Conservation (phyloP, 2,888 invertebrate species). For the Megastigmus dorsalis region DNA sequence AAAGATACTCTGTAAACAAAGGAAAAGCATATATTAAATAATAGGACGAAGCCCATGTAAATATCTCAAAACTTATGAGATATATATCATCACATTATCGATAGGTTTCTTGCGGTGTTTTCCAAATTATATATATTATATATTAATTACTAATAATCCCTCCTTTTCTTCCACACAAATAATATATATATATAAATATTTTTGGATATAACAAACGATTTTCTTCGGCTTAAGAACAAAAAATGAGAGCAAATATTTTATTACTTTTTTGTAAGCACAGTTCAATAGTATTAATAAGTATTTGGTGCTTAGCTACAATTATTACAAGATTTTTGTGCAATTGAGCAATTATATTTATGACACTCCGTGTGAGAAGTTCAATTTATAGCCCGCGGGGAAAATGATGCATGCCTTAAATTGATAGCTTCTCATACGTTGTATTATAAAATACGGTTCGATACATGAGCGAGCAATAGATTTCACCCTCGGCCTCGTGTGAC, state of each 20-base stretch:
- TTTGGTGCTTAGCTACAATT: constrained; percentile 27
- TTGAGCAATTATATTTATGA: constrained; percentile 32
- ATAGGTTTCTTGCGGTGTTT: constrained; percentile 15
- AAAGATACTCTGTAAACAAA: not conserved
- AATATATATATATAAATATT: not conserved
- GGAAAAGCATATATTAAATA: not conserved
- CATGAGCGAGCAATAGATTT: too few relatives aligned
- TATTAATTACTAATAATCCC: not conserved
- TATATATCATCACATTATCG: not conserved
- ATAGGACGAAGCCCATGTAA: not conserved
- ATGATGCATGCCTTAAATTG: too few relatives aligned
- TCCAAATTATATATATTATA: not conserved
- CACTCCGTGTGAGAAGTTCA: too few relatives aligned
- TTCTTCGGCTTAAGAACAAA: not conserved
- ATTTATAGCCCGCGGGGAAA: too few relatives aligned
- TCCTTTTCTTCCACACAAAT: constrained; percentile 34
- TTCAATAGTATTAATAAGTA: constrained; percentile 13
- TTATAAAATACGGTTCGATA: too few relatives aligned
- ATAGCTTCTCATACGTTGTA: too few relatives aligned
- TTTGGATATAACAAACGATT: constrained; percentile 8
- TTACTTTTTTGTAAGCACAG: constrained; percentile 20
- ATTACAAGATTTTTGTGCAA: constrained; percentile 18
- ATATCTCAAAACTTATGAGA: not conserved
- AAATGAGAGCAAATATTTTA: constrained; percentile 8
- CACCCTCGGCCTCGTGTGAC: too few relatives aligned